Evolutionary conservation across 2,797 vertebrate species (phyloP).

Genomic region (Danio aesculapii): DNA sequence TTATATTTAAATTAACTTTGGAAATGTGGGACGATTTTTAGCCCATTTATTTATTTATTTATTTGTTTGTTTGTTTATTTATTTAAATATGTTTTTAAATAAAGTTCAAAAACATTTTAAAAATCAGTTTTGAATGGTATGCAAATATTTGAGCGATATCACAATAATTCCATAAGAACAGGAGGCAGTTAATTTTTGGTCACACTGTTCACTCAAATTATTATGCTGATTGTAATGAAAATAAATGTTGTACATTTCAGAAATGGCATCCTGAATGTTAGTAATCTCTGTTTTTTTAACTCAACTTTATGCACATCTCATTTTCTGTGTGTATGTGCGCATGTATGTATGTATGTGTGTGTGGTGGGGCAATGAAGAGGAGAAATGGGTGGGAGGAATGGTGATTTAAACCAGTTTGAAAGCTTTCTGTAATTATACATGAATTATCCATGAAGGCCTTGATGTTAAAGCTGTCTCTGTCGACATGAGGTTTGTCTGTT

Average conservation of each 20-base stretch:
- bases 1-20: too few species aligned
- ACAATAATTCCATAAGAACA: too few species aligned
- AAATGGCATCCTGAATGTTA: neutral
- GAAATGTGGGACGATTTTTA: too few species aligned
- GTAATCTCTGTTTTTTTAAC: constrained; percentile 55
- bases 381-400: constrained; percentile 66
- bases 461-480: constrained; percentile 72
- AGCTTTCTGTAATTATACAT: constrained; percentile 95
- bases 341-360: neutral
- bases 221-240: neutral
- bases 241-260: neutral
- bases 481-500: constrained; percentile 69
- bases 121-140: too few species aligned
- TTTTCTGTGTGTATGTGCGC: too few species aligned
- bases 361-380: constrained; percentile 49
- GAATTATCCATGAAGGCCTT: constrained; percentile 92
- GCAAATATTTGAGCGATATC: too few species aligned
- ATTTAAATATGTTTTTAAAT: too few species aligned
- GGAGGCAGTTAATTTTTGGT: too few species aligned
- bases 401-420: constrained; percentile 93
- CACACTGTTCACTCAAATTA: neutral
- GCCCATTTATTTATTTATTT: too few species aligned
- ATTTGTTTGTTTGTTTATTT: too few species aligned
- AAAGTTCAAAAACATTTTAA: too few species aligned
- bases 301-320: constrained; percentile 48